Conservation (phyloP, 1,140 invertebrate genomes). For the Drosophila sproati region DNA sequence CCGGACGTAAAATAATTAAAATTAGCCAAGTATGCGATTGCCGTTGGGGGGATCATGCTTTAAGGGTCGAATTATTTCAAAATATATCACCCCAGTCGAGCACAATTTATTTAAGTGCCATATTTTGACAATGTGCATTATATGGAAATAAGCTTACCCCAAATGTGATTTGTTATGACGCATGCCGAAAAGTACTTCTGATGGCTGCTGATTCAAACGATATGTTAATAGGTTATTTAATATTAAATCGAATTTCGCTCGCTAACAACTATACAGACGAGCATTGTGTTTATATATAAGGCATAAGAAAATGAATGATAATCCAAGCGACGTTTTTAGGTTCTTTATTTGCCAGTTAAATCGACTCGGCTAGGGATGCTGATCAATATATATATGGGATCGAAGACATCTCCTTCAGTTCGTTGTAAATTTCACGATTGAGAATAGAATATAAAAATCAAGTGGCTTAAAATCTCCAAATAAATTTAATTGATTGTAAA, state of each 20-base stretch:
- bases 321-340: too few species aligned
- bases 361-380: too few species aligned
- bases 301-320: too few species aligned
- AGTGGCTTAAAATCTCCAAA: too few species aligned
- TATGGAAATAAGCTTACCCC: not conserved
- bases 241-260: not conserved
- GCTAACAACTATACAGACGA: too few species aligned
- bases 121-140: slow-evolving; percentile 15
- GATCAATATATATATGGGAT: too few species aligned
- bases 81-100: slow-evolving; percentile 4
- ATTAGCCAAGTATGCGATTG: slow-evolving; percentile 68
- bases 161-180: slow-evolving; percentile 5
- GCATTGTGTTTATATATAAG: too few species aligned
- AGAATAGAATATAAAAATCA: too few species aligned
- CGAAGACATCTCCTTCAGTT: too few species aligned
- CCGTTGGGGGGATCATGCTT: slow-evolving; percentile 38
- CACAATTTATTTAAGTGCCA: slow-evolving; percentile 54
- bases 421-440: too few species aligned
- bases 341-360: too few species aligned
- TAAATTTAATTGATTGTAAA: not conserved
- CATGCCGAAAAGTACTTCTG: not conserved
- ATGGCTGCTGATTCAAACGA: not conserved
- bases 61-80: slow-evolving; percentile 18
- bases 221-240: not conserved
- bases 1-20: slow-evolving; percentile 77